Base-by-base conservation (phyloP, 2,888 invertebrate species). In the Eulithis prunata region DNA sequence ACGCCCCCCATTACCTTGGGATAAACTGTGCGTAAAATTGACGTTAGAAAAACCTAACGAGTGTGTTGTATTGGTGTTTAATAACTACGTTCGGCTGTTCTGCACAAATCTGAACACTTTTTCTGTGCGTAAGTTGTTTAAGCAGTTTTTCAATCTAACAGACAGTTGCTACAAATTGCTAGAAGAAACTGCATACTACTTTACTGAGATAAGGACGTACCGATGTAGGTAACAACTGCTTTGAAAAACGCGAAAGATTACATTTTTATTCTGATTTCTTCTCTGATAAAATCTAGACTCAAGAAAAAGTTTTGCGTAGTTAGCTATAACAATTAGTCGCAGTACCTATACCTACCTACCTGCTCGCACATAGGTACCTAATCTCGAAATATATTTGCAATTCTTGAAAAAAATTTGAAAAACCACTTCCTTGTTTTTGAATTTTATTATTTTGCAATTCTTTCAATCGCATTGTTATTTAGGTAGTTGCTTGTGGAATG, bases 11-110 rank as follows among this genome's bases (percentile, higher is more conserved):
- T 85, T 88, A 86, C 79, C 77, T 79, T 68, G 83, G 79, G 84
- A 87, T 86, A 85, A 90, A 88, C 85, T 86, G 82, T 74, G 84
- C 86, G 86, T 83, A 83, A 88, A 88, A 88, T 89, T 86, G 86
- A 71, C 75, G 67, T 71, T 67, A 75, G 80, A 87, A 88, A 88
- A 89, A 87, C 76, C 78, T 81, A 83, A 85, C 80, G 75, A 79
- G 78, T 79, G 77, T 77, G 78, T 79, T 74, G 73, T 76, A 80
- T 78, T 76, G 78, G 80, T 74, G 79, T 75, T 70, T 83, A 83
- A 83, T 83, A 80, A 82, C 63, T 13, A 43, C 52, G 56, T 56
- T 52, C 49, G 57, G 41, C 57, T 38, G 21, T 36, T 55, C 51
- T n/a, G 54, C 53, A 54, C 4, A 54, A 62, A 66, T 58, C 60